Percentiles rank a stretch among this genome's conserved stretches.
phyloP scores from a whole-genome alignment of 2,888 invertebrate species.

The Cryptocephalus primarius region DNA sequence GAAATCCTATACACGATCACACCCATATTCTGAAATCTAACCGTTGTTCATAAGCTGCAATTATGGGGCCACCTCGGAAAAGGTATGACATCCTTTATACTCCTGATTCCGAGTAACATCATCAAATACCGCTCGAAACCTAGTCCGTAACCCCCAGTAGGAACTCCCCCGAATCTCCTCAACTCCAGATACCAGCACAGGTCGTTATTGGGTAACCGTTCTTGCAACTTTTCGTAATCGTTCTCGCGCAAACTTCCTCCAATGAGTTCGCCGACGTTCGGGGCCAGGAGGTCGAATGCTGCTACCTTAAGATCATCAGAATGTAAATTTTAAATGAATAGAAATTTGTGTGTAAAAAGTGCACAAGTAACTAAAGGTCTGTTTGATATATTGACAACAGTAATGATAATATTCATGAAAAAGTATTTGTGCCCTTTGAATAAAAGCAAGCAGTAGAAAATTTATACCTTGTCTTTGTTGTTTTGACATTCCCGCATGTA shows the following conservation, averaged over 20 bases:
- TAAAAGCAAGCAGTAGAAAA: not conserved
- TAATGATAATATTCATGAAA: too few species aligned
- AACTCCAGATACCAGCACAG: slow-evolving; percentile 84
- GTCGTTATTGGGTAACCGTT: slow-evolving; percentile 45
- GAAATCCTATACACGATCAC: too few species aligned
- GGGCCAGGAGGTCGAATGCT: slow-evolving; percentile 80
- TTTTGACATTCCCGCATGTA: slow-evolving; percentile 68
- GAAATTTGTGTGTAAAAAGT: not conserved
- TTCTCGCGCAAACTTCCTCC: slow-evolving; percentile 93
- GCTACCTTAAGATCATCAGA: slow-evolving; percentile 56
- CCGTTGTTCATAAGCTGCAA: slow-evolving; percentile 49
- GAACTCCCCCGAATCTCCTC: slow-evolving; percentile 76
- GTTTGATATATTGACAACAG: too few species aligned
- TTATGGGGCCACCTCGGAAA: slow-evolving; percentile 93
- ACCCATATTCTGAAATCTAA: too few species aligned
- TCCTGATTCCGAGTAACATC: slow-evolving; percentile 65
- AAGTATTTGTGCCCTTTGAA: not conserved
- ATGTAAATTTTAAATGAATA: not conserved
- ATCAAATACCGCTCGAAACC: slow-evolving; percentile 90
- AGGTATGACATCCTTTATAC: slow-evolving; percentile 89
- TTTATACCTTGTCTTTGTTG: slow-evolving; percentile 9
- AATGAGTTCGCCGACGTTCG: slow-evolving; percentile 84
- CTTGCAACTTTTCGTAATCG: slow-evolving; percentile 50
- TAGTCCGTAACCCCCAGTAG: slow-evolving; percentile 92
- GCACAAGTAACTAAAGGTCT: too few species aligned